These are phyloP conservation scores for Ursus arctos DNA, from an alignment of 2,113 vertebrate species.

Conservation along the genomic window DNA sequence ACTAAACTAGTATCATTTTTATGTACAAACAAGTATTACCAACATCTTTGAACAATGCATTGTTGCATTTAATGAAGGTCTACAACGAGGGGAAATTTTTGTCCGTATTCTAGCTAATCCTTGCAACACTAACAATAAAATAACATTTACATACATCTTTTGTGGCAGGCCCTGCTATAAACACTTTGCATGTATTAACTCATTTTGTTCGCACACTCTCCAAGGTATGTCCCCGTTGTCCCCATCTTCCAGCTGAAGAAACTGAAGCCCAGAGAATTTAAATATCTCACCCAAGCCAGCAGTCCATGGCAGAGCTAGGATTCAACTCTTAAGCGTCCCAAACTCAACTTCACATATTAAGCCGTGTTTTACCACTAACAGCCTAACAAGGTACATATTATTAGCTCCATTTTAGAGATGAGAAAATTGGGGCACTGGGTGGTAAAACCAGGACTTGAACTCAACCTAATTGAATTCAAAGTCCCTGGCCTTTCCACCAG, in stretches of 20 bases:
- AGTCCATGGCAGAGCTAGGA: background rate
- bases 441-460: background rate
- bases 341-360: background rate
- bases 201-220: background rate
- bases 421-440: background rate
- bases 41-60: background rate
- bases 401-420: background rate
- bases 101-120: background rate
- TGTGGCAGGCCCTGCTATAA: background rate
- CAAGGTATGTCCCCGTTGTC: background rate
- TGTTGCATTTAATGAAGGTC: conserved; percentile 21
- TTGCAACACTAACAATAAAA: background rate
- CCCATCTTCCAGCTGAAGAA: background rate
- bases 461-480: background rate
- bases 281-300: background rate
- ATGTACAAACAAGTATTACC: background rate
- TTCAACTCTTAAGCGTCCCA: background rate
- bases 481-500: background rate
- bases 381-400: background rate
- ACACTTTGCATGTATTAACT: background rate
- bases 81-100: background rate
- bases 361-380: background rate
- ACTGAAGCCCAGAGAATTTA: background rate
- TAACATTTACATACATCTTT: background rate
- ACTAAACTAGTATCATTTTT: background rate